A percentile compares a stretch with the other conserved stretches of the same genome.
phyloP scores from a whole-genome alignment of 2,113 vertebrate genomes.

The Pyrgilauda ruficollis region DNA sequence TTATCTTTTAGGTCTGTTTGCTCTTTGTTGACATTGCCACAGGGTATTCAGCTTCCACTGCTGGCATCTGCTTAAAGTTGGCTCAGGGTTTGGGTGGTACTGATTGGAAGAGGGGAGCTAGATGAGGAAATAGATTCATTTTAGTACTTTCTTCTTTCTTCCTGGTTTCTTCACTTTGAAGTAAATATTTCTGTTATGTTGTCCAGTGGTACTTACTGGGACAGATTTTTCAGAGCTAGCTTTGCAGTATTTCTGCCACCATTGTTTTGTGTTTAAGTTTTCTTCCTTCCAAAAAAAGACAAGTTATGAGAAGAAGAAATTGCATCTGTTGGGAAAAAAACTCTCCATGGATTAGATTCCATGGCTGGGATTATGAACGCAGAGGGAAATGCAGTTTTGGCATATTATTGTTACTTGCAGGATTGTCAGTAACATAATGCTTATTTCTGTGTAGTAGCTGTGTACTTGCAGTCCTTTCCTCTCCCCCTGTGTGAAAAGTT shows the following conservation, averaged over 20 bases:
- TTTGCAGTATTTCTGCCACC: neutral
- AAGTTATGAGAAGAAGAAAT: neutral
- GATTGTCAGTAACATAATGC: neutral
- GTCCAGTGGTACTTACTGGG: neutral
- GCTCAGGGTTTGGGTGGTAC: neutral
- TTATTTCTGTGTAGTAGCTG: neutral
- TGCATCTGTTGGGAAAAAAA: neutral
- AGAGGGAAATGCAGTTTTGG: neutral
- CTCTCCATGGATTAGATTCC: neutral
- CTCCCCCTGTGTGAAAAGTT: neutral
- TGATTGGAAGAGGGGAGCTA: neutral
- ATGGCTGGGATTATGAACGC: neutral
- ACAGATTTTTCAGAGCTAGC: neutral
- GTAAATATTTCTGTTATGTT: neutral
- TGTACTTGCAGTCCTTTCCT: neutral
- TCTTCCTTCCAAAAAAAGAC: neutral
- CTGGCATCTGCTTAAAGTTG: constrained; percentile 4
- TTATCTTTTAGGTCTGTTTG: neutral
- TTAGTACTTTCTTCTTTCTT: neutral
- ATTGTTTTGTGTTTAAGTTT: neutral
- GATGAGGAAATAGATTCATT: neutral
- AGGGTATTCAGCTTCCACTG: neutral
- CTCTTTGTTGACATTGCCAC: constrained; percentile 2
- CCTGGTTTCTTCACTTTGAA: neutral
- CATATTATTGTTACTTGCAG: neutral